Evolutionary conservation across 1,140 invertebrate species (phyloP).

Genomic region (Metopolophium dirhodum): DNA sequence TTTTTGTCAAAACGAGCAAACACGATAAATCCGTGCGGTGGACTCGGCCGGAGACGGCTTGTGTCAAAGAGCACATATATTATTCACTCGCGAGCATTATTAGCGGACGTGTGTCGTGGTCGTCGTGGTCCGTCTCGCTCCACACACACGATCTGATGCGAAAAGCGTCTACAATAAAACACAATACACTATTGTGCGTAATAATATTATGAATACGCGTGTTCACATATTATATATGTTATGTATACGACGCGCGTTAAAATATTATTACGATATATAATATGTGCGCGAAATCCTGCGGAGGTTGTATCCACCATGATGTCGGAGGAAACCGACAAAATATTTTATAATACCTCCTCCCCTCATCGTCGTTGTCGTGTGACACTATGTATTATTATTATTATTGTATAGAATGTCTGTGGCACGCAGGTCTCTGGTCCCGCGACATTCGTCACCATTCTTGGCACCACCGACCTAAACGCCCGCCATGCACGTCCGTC

Average conservation of each 20-base stretch:
- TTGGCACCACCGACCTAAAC: too few species aligned
- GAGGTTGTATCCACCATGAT: too few species aligned
- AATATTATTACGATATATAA: background rate
- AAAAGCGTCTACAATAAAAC: background rate
- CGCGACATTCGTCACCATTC: background rate
- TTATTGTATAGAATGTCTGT: background rate
- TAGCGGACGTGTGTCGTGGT: background rate
- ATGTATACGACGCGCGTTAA: background rate
- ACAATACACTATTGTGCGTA: background rate
- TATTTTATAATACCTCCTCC: background rate
- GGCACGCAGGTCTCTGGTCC: background rate
- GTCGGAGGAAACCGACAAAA: background rate
- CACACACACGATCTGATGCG: background rate
- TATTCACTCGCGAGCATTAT: background rate
- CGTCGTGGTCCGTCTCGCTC: background rate
- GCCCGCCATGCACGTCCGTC: background rate
- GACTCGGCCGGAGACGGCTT: background rate
- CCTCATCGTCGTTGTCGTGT: background rate
- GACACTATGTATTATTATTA: background rate
- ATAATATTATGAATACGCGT: background rate
- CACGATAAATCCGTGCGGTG: background rate
- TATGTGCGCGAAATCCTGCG: background rate
- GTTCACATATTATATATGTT: background rate
- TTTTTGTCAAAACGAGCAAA: background rate
- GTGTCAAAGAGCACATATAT: background rate